These are phyloP conservation scores for Saturnia japonica DNA, from an alignment of 2,888 invertebrate genomes.

Conservation along the genomic window DNA sequence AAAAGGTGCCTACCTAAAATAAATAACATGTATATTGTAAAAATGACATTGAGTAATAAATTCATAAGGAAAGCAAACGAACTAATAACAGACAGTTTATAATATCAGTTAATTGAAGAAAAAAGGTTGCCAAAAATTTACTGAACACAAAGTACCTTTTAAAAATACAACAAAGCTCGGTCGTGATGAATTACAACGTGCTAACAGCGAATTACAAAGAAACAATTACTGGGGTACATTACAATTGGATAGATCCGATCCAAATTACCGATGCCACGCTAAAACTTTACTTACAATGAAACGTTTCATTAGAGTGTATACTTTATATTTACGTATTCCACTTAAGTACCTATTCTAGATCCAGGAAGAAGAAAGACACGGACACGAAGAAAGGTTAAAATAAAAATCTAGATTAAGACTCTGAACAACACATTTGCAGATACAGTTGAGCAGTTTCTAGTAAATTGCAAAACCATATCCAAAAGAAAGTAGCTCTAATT, in stretches of 20 bases:
- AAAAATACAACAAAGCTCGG: conserved; percentile 27
- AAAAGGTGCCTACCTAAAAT: no score
- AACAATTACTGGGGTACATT: conserved; percentile 52
- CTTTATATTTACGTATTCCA: background rate
- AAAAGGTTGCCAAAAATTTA: background rate
- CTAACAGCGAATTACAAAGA: conserved; percentile 53
- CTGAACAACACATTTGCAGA: background rate
- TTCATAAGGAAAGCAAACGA: background rate
- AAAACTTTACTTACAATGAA: conserved; percentile 18
- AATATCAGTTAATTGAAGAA: background rate
- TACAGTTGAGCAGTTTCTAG: background rate
- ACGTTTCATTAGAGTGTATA: background rate
- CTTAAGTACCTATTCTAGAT: background rate
- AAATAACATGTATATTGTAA: background rate
- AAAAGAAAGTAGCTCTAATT: no score
- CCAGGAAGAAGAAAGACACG: background rate
- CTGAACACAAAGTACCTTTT: conserved; percentile 1
- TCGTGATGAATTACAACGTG: conserved; percentile 59
- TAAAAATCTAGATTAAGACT: background rate
- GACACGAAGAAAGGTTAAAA: background rate
- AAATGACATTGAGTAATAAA: background rate
- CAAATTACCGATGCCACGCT: conserved; percentile 36
- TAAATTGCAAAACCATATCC: background rate
- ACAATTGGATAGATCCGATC: conserved; percentile 38
- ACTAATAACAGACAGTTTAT: background rate